phyloP scores from a whole-genome alignment of 2,113 vertebrate species.

The Genyomyrus donnyi region DNA sequence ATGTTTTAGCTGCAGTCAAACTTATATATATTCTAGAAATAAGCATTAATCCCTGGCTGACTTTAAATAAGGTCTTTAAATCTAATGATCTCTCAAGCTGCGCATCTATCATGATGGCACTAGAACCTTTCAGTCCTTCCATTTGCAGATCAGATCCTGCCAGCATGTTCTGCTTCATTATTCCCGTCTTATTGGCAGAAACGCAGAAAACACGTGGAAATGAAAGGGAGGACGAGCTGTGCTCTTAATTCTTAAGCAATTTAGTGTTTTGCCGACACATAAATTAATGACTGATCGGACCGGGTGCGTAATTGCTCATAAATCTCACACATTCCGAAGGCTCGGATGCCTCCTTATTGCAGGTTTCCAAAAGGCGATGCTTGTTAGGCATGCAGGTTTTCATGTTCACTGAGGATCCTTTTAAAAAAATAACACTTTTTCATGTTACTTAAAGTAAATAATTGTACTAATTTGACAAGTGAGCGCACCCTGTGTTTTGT shows the following conservation, averaged over 20 bases:
- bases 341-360: not conserved
- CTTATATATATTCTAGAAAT: not conserved
- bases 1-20: not conserved
- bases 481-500: not conserved
- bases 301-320: constrained; percentile 77
- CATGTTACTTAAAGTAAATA: not conserved
- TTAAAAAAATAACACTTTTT: constrained; percentile 7
- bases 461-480: not conserved
- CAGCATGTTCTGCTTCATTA: constrained; percentile 29
- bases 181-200: constrained; percentile 18
- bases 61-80: not conserved
- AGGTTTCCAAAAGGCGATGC: constrained; percentile 9
- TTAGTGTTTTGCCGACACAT: constrained; percentile 78
- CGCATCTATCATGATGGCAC: not conserved
- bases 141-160: constrained; percentile 23
- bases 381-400: not conserved
- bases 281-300: constrained; percentile 86
- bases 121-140: constrained; percentile 35
- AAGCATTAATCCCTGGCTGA: not conserved
- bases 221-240: constrained; percentile 72
- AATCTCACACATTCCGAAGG: constrained; percentile 58
- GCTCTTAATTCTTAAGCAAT: constrained; percentile 81
- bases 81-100: not conserved
- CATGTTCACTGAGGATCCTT: not conserved
- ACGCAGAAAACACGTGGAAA: constrained; percentile 45